phyloP scores from a whole-genome alignment of 1,140 invertebrate genomes.

The Pseudomyrmex gracilis region DNA sequence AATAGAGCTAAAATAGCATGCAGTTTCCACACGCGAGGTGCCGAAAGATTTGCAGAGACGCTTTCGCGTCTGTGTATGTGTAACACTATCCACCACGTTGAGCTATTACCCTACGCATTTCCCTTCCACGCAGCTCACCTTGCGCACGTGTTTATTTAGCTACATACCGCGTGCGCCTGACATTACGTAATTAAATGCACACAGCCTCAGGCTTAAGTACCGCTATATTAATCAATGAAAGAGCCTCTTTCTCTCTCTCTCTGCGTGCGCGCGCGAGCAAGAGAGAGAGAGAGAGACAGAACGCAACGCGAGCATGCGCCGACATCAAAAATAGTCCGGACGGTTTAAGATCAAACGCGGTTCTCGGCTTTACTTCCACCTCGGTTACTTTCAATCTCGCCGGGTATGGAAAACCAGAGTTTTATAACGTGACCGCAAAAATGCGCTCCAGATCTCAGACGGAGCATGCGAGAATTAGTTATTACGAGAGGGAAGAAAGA shows the following conservation, averaged over 20 bases:
- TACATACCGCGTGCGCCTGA: constrained; percentile 71
- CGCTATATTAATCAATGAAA: constrained; percentile 33
- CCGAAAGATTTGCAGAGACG: constrained; percentile 34
- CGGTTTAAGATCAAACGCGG: constrained; percentile 47
- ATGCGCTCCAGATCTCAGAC: background rate
- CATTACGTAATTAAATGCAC: constrained; percentile 79
- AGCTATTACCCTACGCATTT: constrained; percentile 32
- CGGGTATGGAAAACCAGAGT: constrained; percentile 22
- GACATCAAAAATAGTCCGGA: constrained; percentile 27
- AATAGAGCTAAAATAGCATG: constrained; percentile 13
- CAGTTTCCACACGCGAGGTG: background rate
- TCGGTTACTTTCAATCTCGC: constrained; percentile 30
- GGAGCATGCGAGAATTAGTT: constrained; percentile 17
- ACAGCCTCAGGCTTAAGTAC: constrained; percentile 36
- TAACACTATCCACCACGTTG: background rate
- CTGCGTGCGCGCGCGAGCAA: background rate
- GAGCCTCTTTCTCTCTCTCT: constrained; percentile 4
- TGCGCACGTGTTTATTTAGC: constrained; percentile 67
- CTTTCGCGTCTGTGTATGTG: background rate
- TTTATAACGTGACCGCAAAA: constrained; percentile 21
- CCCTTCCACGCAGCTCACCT: background rate
- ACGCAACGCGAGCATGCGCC: background rate
- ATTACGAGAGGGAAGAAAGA: background rate
- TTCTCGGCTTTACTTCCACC: constrained; percentile 41
- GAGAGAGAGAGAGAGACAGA: too few relatives aligned